Conservation (phyloP, 2,113 vertebrate genomes). For the Sinocyclocheilus anshuiensis region DNA sequence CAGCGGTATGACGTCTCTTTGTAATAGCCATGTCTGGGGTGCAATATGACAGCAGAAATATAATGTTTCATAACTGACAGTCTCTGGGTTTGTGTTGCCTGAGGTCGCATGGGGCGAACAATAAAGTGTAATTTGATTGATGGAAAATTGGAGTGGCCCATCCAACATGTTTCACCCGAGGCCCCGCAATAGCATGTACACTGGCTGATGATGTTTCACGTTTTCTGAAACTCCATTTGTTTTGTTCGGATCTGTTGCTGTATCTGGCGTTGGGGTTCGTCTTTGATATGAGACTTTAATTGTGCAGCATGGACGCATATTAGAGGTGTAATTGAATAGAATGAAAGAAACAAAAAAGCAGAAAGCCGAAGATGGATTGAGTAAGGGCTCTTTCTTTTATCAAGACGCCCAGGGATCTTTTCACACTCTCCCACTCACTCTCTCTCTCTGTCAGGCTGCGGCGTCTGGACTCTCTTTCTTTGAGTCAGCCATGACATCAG, state of each 20-base stretch:
- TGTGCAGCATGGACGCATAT: constrained; percentile 76
- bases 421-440: background rate
- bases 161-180: constrained; percentile 87
- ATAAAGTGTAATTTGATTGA: constrained; percentile 99
- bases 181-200: constrained; percentile 82
- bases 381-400: constrained; percentile 45
- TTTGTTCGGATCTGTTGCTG: constrained; percentile 74
- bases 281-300: constrained; percentile 78
- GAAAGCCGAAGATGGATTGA: constrained; percentile 70
- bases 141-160: constrained; percentile 98
- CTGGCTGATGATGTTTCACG: constrained; percentile 87
- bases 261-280: constrained; percentile 62
- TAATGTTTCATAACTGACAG: constrained; percentile 99
- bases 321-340: constrained; percentile 69
- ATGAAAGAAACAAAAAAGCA: constrained; percentile 67
- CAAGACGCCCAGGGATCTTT: constrained; percentile 25
- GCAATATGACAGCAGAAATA: constrained; percentile 97
- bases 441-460: background rate
- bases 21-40: constrained; percentile 86
- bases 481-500: constrained; percentile 63
- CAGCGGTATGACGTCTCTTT: constrained; percentile 85
- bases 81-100: constrained; percentile 95
- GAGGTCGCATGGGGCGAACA: constrained; percentile 93
- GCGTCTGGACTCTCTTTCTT: constrained; percentile 63
- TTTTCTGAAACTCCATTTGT: constrained; percentile 89